phyloP scores from a whole-genome alignment of 2,888 invertebrate species.

The Xylocampa areola region DNA sequence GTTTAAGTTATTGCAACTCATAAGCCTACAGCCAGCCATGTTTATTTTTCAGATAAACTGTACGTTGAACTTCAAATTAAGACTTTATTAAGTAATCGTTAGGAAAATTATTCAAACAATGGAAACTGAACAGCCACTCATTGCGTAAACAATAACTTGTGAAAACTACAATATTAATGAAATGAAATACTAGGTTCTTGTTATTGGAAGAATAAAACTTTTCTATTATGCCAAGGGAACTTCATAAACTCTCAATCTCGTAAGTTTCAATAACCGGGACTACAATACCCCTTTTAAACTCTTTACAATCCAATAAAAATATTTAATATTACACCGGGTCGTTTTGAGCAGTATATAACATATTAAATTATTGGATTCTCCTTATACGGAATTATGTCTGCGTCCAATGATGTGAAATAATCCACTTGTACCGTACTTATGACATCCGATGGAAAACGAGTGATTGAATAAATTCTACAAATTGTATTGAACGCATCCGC shows the following conservation, averaged over 20 bases:
- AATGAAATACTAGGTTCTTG: slow-evolving; percentile 1
- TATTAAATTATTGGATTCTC: not conserved
- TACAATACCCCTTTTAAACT: not conserved
- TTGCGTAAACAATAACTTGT: not conserved
- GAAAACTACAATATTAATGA: not conserved
- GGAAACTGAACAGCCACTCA: not conserved
- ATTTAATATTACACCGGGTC: too few species aligned
- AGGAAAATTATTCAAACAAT: not conserved
- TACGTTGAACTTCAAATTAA: too few species aligned
- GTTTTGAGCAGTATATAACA: not conserved
- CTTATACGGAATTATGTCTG: not conserved
- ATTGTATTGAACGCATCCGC: slow-evolving; percentile 17
- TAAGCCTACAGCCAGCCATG: too few species aligned
- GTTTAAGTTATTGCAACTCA: not conserved
- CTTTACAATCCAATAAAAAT: not conserved
- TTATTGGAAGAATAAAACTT: not conserved
- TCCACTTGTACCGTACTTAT: not conserved
- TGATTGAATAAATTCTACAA: slow-evolving; percentile 14
- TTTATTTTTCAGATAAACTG: too few species aligned
- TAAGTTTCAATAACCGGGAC: not conserved
- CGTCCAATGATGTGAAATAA: not conserved
- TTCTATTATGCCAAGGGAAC: not conserved
- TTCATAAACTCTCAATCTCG: not conserved
- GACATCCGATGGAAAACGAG: not conserved
- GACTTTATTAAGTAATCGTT: too few species aligned